Base-by-base conservation (phyloP, 2,113 vertebrate genomes). In the Paratilapia polleni region DNA sequence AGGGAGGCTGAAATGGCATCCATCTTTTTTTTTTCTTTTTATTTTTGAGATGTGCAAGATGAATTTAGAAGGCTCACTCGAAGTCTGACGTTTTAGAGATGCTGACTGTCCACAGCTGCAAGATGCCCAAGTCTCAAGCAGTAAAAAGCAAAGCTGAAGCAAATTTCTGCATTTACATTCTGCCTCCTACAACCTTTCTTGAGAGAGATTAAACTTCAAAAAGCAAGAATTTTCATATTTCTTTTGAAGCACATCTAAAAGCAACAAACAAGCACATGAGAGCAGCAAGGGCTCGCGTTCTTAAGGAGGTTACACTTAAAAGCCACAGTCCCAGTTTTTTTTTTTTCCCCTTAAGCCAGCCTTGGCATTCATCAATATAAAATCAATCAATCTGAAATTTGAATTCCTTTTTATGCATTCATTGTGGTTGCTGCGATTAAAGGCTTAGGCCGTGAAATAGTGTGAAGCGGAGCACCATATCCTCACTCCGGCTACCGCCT, bases 351-450 rank as follows among this genome's bases (percentile, higher is more conserved):
- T 56, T 88, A 86, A 91, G 77, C 34, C 60, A 81, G 59, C 68
- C 75, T 81, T 88, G 84, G 86, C 89, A 92, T 89, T 92, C 85
- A 82, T 88, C 91, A 93, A 92, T 91, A 92, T 47, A 77, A 70
- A 94, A 93, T 94, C 91, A 93, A 90, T 94, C 87, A 88, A 93
- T 91, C 88, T 82, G 77, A 88, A 92, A 93, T 88, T 83, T 88
- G 81, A 91, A 92, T 91, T 92, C 64, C 80, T 82, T 93, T 92
- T 91, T 82, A 91, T 83, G 91, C 90, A 81, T 89, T 58, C 82
- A 91, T 88, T 91, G 92, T 89, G 78, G 83, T 77, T 77, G 73
- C 77, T 31, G 78, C 68, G 93, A 94, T 93, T 94, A 91, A 93
- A 93, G 89, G 93, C 94, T 93, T 86, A 87, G 82, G 83, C 88